Conservation (phyloP, 2,113 vertebrate genomes). For the Chionis minor region DNA sequence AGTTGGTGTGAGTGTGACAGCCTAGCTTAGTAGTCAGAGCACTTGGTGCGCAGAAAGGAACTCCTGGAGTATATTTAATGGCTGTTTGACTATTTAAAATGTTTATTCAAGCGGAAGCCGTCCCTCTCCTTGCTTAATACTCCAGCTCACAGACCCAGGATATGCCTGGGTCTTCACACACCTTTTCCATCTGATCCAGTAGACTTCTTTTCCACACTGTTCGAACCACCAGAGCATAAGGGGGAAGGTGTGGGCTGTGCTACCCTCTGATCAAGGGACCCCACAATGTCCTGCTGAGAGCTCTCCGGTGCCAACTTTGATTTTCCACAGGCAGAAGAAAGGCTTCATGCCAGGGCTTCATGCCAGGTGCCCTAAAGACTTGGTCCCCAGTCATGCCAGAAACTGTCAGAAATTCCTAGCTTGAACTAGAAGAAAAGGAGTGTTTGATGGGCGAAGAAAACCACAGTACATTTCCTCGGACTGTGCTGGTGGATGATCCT, state of each 20-base stretch:
- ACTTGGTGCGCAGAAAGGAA: neutral
- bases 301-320: neutral
- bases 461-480: neutral
- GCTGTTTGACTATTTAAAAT: neutral
- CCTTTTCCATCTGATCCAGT: neutral
- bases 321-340: neutral
- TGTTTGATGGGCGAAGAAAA: neutral
- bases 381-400: neutral
- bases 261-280: neutral
- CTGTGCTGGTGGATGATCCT: neutral
- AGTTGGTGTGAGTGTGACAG: neutral
- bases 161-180: neutral
- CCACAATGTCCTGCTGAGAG: neutral
- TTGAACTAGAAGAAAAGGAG: neutral
- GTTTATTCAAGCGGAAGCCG: neutral
- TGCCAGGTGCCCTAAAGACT: accelerated
- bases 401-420: neutral
- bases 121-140: neutral
- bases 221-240: neutral
- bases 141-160: neutral
- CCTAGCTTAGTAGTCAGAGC: neutral
- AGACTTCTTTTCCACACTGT: neutral
- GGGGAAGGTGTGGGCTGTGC: neutral
- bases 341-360: accelerated
- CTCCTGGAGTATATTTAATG: neutral